phyloP scores from a whole-genome alignment of 2,113 vertebrate species.

The Corynorhinus townsendii region DNA sequence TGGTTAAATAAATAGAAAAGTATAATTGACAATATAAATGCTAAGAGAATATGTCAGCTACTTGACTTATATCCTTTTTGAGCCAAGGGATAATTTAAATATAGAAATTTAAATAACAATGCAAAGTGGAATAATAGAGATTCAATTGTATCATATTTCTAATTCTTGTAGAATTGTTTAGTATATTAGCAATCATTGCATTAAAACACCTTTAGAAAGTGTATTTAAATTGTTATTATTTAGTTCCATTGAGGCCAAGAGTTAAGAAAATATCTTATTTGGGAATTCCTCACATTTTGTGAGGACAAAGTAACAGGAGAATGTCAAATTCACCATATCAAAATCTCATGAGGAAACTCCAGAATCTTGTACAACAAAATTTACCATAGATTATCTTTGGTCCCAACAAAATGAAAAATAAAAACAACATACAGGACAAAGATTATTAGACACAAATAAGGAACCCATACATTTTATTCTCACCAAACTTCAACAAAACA shows the following conservation, averaged over 20 bases:
- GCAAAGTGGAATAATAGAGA: conserved; percentile 32
- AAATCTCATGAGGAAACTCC: conserved; percentile 27
- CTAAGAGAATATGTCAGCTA: conserved; percentile 25
- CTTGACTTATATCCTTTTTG: conserved; percentile 35
- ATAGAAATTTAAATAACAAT: conserved; percentile 61
- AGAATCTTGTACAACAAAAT: neutral
- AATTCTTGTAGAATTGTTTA: conserved; percentile 48
- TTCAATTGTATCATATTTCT: conserved; percentile 52
- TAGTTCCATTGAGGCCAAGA: conserved; percentile 18
- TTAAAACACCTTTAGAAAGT: conserved; percentile 30
- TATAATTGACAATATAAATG: conserved; percentile 12
- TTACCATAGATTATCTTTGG: conserved; percentile 32
- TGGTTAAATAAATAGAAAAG: conserved; percentile 41
- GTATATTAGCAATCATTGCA: conserved; percentile 29
- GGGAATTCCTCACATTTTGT: conserved; percentile 35
- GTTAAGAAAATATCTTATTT: conserved; percentile 10
- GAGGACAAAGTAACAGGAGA: conserved; percentile 49
- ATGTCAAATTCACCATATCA: conserved; percentile 30
- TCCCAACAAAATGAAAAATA: conserved; percentile 25
- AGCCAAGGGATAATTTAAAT: conserved; percentile 53
- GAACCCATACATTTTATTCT: conserved; percentile 20
- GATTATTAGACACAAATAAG: neutral
- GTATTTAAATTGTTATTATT: conserved; percentile 49
- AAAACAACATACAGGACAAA: conserved; percentile 4
- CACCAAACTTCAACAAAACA: neutral